These are phyloP conservation scores for Myotis davidii DNA, from an alignment of 2,113 vertebrate species.

Conservation along the genomic window DNA sequence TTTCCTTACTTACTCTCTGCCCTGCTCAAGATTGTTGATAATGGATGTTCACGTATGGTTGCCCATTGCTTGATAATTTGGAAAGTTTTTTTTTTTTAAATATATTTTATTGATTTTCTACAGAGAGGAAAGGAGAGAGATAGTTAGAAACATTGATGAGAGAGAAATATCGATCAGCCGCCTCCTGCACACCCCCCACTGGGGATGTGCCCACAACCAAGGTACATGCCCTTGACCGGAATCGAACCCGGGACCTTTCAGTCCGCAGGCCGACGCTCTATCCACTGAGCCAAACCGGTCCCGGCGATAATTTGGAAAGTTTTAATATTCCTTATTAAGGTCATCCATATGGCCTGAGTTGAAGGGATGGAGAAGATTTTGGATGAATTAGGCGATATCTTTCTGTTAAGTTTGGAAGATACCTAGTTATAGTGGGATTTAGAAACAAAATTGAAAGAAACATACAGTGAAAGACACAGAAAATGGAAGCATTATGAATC, in stretches of 20 bases:
- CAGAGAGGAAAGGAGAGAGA: no score
- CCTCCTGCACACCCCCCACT: no score
- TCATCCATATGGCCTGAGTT: not conserved
- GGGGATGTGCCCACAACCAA: no score
- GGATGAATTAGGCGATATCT: not conserved
- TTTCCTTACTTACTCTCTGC: not conserved
- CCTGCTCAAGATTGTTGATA: not conserved
- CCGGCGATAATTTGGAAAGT: not conserved
- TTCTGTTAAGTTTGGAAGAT: slow-evolving; percentile 24
- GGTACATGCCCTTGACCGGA: no score
- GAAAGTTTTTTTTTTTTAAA: no score
- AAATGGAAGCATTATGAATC: not conserved
- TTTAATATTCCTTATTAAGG: not conserved
- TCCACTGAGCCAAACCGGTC: no score
- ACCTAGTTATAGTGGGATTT: not conserved
- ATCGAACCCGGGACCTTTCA: no score
- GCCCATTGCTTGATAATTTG: not conserved
- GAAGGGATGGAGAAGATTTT: not conserved
- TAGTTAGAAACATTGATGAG: no score
- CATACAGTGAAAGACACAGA: not conserved
- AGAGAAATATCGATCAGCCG: no score
- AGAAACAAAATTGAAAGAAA: not conserved
- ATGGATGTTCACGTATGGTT: not conserved
- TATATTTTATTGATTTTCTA: no score
- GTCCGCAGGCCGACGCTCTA: no score